Evolutionary conservation across 2,113 vertebrate species (phyloP), one percentile per base, ranked within the genome.

Genomic region (Forbesichthys agassizii): DNA sequence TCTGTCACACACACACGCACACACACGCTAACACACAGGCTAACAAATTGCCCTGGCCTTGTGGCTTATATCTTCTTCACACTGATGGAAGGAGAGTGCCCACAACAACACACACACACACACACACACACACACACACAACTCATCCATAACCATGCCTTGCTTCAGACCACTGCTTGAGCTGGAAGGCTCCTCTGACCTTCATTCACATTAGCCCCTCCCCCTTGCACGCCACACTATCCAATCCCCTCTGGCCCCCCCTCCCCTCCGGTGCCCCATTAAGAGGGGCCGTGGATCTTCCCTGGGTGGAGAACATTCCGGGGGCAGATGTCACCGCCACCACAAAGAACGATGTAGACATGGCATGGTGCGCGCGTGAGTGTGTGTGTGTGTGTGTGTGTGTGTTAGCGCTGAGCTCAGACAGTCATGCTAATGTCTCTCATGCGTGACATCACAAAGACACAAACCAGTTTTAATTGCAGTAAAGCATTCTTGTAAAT

Each of bases 121-220:
- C 27, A 69, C 65, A 75, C n/a, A 61, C 60, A 57, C 3, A 61
- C 53, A 69, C 51, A 69, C 48, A 27, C 11, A 42, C 33, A 11
- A 60, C 9, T 65, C 73, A 75, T 68, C 54, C 73, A 71, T 59
- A 82, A 79, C 63, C 71, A 73, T 69, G 74, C 69, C 3, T 9
- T 33, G 11, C 78, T 79, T 76, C 54, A 53, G 57, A 68, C 63
- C 66, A 73, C 61, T 61, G 36, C 54, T 71, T 14, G 78, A 46
- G 82, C 83, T 85, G 33, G 65, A 73, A 87, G 89, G 83, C 76
- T 80, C 42, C 82, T 88, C 85, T 90, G 87, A 91, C 89, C 89
- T 89, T 90, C 82, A 88, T 54, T 75, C 78, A 75, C 74, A 81
- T 83, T 70, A 67, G 75, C 65, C 67, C 79, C 71, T 65, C 66